Conservation (phyloP, 2,797 vertebrate species). For the Lycodopsis pacificus region DNA sequence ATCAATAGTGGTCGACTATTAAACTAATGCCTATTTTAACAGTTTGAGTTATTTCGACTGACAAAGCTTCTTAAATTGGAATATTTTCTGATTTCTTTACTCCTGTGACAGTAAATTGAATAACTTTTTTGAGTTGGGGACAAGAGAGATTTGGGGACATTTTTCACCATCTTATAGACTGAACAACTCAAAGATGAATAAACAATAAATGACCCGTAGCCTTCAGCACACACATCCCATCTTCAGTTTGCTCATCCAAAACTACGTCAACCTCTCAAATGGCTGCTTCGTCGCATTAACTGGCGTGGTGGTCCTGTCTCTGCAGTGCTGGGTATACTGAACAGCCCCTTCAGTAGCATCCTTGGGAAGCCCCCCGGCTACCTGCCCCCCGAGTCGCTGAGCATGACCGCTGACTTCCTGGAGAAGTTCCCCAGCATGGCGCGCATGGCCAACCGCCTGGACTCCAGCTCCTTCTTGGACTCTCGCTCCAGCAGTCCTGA, state of each 20-base stretch:
- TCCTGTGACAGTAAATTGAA: too few species aligned
- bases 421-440: slow-evolving; percentile 91
- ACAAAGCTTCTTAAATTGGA: too few species aligned
- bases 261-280: not conserved
- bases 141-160: too few species aligned
- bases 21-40: too few species aligned
- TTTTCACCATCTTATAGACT: too few species aligned
- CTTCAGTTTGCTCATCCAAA: slow-evolving; percentile 14
- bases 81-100: too few species aligned
- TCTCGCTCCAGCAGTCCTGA: slow-evolving; percentile 98
- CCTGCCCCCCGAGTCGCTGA: slow-evolving; percentile 88
- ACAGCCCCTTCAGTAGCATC: slow-evolving; percentile 89
- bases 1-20: not conserved
- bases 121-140: too few species aligned
- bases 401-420: slow-evolving; percentile 90
- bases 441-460: slow-evolving; percentile 88
- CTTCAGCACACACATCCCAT: not conserved
- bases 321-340: slow-evolving; percentile 91
- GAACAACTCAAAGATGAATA: too few species aligned
- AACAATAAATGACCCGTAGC: not conserved
- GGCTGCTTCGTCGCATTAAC: not conserved
- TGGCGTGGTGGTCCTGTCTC: slow-evolving; percentile 18
- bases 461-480: slow-evolving; percentile 91
- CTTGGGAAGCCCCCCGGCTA: slow-evolving; percentile 89
- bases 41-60: too few species aligned